phyloP scores from a whole-genome alignment of 2,113 vertebrate species.

The Carassius auratus region DNA sequence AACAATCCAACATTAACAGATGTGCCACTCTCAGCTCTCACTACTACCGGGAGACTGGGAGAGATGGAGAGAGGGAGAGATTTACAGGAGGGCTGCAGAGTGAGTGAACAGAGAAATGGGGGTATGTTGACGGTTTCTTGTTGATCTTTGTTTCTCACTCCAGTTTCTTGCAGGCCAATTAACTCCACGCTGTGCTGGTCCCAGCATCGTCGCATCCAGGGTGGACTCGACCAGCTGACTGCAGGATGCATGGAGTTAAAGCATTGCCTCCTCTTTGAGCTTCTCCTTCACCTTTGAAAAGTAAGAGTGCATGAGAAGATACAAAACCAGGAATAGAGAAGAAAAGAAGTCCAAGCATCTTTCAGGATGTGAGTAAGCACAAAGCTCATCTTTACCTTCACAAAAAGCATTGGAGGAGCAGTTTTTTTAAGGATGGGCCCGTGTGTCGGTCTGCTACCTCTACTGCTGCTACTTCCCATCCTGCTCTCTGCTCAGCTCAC shows the following conservation, averaged over 20 bases:
- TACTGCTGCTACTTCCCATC: constrained; percentile 61
- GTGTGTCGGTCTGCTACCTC: constrained; percentile 42
- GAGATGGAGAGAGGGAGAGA: constrained; percentile 22
- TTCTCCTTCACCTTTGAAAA: not conserved
- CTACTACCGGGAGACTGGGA: constrained; percentile 34
- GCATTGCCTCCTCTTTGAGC: not conserved
- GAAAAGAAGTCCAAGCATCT: not conserved
- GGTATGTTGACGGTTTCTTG: not conserved
- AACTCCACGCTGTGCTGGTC: not conserved
- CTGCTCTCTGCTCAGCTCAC: constrained; percentile 64
- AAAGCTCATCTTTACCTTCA: not conserved
- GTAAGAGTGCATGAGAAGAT: not conserved
- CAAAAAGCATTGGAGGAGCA: not conserved
- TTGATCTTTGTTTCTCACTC: not conserved
- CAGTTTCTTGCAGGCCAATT: not conserved
- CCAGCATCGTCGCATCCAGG: not conserved
- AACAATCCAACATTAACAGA: constrained; percentile 57
- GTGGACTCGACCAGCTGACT: not conserved
- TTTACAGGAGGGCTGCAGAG: constrained; percentile 51
- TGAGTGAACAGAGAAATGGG: constrained; percentile 47
- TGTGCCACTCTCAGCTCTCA: constrained; percentile 54
- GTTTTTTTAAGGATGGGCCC: constrained; percentile 25
- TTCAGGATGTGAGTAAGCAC: not conserved
- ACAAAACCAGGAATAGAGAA: not conserved
- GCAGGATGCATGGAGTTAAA: not conserved